Conservation (phyloP, 2,113 vertebrate species). For the Eulemur rufifrons region DNA sequence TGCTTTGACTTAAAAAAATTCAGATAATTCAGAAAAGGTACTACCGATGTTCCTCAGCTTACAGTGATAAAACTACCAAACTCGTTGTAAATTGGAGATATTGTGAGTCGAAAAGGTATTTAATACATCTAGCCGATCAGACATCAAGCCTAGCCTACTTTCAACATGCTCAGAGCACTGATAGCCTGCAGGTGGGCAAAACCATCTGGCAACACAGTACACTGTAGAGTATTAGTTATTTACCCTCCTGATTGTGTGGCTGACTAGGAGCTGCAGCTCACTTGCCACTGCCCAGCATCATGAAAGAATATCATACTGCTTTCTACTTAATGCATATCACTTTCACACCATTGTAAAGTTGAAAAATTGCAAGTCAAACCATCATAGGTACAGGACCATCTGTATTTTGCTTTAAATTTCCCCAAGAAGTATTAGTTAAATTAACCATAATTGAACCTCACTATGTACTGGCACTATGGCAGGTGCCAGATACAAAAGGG, state of each 20-base stretch:
- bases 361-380: neutral
- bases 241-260: too few relatives aligned
- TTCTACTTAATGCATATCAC: neutral
- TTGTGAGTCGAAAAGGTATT: neutral
- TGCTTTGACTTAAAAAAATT: constrained; percentile 5
- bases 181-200: neutral
- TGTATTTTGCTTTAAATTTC: neutral
- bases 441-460: neutral
- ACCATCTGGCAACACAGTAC: neutral
- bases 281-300: neutral
- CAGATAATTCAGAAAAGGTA: neutral
- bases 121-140: neutral
- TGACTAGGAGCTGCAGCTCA: neutral
- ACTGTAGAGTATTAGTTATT: neutral
- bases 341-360: neutral
- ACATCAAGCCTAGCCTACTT: neutral
- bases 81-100: neutral
- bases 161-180: neutral
- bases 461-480: neutral
- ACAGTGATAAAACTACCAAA: neutral
- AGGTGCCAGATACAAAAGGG: neutral
- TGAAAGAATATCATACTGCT: neutral
- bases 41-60: neutral
- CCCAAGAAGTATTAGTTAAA: neutral
- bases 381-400: neutral